These are phyloP conservation scores for Anoura caudifer DNA, from an alignment of 2,113 vertebrate species.

Conservation along the genomic window DNA sequence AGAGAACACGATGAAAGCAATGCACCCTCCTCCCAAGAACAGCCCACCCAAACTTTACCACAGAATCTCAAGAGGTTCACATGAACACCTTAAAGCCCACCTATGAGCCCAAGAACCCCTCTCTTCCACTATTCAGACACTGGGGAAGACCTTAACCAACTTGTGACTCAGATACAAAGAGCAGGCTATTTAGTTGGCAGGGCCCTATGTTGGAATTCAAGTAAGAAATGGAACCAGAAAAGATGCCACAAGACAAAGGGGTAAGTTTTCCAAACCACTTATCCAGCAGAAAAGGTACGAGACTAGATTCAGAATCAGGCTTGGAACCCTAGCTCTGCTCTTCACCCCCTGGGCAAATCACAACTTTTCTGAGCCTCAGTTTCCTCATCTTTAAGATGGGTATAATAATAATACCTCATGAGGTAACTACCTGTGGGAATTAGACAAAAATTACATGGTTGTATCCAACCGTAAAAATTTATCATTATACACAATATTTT, in stretches of 20 bases:
- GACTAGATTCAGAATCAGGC: neutral
- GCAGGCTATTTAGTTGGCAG: neutral
- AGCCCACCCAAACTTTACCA: neutral
- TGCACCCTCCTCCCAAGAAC: neutral
- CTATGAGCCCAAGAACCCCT: neutral
- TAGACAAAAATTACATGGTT: neutral
- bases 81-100: neutral
- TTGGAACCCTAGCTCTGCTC: neutral
- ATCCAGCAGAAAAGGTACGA: neutral
- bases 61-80: neutral
- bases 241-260: neutral
- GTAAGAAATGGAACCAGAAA: neutral
- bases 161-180: neutral
- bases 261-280: neutral
- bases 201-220: neutral
- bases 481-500: neutral
- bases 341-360: neutral
- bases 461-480: neutral
- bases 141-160: neutral
- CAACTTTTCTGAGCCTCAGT: neutral
- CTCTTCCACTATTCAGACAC: neutral
- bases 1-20: neutral
- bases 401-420: neutral
- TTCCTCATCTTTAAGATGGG: constrained; percentile 8
- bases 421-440: neutral